These are phyloP conservation scores for Erynnis tages DNA, from an alignment of 2,888 invertebrate species.

Conservation along the genomic window DNA sequence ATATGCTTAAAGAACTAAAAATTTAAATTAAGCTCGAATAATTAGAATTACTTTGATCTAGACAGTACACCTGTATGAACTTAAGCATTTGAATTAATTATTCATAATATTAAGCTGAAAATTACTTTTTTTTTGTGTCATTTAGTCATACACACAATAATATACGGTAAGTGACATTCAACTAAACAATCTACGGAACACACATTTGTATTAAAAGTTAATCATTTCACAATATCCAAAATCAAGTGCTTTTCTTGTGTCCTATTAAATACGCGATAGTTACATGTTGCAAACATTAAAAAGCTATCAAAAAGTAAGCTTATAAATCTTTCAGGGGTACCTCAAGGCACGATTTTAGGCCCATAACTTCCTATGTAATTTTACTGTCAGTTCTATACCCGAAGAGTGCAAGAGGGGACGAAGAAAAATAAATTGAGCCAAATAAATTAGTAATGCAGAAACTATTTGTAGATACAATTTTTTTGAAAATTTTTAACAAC, in stretches of 20 bases:
- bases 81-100: slow-evolving; percentile 32
- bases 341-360: slow-evolving; percentile 54
- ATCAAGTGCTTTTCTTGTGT: neutral
- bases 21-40: slow-evolving; percentile 40
- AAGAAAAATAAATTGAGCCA: too few relatives aligned
- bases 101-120: neutral
- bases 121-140: neutral
- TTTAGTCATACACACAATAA: neutral
- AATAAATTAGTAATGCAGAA: too few relatives aligned
- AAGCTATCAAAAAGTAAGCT: slow-evolving; percentile 30
- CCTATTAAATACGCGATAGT: slow-evolving; percentile 11
- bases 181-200: slow-evolving; percentile 5
- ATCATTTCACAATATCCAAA: neutral
- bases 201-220: neutral
- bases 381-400: too few relatives aligned
- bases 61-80: slow-evolving; percentile 26
- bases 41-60: slow-evolving; percentile 35
- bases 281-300: slow-evolving; percentile 27
- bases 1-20: slow-evolving; percentile 33
- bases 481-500: too few relatives aligned
- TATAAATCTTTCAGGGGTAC: slow-evolving; percentile 36
- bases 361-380: slow-evolving; percentile 33
- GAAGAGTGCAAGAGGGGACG: too few relatives aligned
- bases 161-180: neutral
- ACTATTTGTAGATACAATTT: too few relatives aligned